Conservation (phyloP, 1,140 invertebrate genomes). For the Apocrypta bakeri region DNA sequence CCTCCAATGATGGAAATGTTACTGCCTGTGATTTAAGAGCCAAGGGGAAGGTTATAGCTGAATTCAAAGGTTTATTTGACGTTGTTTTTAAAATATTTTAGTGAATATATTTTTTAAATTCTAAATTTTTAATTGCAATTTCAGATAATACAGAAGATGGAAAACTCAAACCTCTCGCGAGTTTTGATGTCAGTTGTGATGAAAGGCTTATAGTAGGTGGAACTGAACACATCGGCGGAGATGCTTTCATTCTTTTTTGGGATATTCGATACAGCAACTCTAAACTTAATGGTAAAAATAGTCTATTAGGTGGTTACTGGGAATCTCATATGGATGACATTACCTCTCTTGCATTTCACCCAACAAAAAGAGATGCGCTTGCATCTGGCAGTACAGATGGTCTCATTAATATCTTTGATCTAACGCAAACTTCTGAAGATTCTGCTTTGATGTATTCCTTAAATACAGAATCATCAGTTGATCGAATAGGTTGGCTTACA, state of each 20-base stretch:
- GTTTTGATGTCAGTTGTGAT: conserved; percentile 85
- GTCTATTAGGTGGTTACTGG: conserved; percentile 88
- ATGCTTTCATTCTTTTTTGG: conserved; percentile 89
- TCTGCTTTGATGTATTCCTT: conserved; percentile 86
- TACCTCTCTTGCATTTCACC: conserved; percentile 86
- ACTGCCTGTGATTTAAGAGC: conserved; percentile 81
- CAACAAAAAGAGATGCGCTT: conserved; percentile 80
- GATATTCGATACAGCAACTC: conserved; percentile 78
- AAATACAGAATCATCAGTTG: conserved; percentile 89
- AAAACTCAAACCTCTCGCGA: conserved; percentile 77
- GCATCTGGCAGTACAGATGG: conserved; percentile 88
- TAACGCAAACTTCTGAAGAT: conserved; percentile 84
- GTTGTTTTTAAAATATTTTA: not conserved
- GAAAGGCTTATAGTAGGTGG: conserved; percentile 85
- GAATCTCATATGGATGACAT: conserved; percentile 91
- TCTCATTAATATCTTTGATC: conserved; percentile 89
- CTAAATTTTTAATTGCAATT: conserved; percentile 38
- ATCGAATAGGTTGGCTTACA: conserved; percentile 71
- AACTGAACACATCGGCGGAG: conserved; percentile 81
- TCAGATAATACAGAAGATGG: conserved; percentile 72
- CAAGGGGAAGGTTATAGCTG: conserved; percentile 73
- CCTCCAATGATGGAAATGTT: conserved; percentile 77
- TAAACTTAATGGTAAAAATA: conserved; percentile 68
- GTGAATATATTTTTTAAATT: too few species aligned
- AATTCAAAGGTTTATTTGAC: conserved; percentile 76